phyloP scores from a whole-genome alignment of 2,113 vertebrate genomes.

The Rhizomys pruinosus region DNA sequence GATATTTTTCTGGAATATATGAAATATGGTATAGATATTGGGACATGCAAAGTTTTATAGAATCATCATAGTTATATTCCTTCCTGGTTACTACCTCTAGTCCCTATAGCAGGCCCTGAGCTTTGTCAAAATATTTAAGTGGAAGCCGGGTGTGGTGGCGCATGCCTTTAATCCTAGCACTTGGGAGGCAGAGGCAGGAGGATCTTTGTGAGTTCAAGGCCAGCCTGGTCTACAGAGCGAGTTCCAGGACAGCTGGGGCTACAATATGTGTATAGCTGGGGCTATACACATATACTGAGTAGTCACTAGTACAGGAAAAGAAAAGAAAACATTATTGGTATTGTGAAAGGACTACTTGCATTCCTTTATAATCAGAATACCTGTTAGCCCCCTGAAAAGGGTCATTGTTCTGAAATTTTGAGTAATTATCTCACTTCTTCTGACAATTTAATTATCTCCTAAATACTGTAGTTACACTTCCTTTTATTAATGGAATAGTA shows the following conservation, averaged over 20 bases:
- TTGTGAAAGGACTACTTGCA: not conserved
- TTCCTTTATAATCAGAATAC: not conserved
- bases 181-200: too few species aligned
- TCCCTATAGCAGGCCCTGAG: not conserved
- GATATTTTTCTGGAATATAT: not conserved
- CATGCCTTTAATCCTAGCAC: too few species aligned
- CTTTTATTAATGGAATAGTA: too few species aligned
- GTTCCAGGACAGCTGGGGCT: too few species aligned
- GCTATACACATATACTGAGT: not conserved
- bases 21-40: not conserved
- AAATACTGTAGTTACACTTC: not conserved
- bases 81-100: not conserved
- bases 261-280: too few species aligned
- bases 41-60: not conserved
- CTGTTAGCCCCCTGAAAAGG: not conserved
- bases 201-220: too few species aligned
- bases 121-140: not conserved
- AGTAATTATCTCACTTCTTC: not conserved
- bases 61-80: not conserved
- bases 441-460: not conserved
- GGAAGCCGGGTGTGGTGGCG: too few species aligned
- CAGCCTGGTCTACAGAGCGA: too few species aligned
- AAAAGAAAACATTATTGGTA: not conserved
- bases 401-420: not conserved
- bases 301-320: not conserved